A percentile compares a stretch with the other conserved stretches of the same genome.
These are phyloP conservation scores for Resseliella maxima DNA, from an alignment of 2,888 invertebrate genomes.

Conservation along the genomic window DNA sequence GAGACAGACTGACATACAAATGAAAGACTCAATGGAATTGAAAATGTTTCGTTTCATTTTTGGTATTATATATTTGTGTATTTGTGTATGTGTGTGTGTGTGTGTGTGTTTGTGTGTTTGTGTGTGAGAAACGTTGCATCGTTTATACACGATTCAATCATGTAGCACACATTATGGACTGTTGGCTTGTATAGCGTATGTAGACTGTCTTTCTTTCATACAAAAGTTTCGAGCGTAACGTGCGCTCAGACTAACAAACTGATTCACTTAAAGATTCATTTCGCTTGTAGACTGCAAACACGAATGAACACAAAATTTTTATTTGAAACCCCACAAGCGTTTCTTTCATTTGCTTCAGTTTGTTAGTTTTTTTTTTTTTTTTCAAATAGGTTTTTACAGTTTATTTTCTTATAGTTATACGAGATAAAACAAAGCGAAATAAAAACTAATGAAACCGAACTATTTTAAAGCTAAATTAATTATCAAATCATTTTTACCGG, in stretches of 20 bases:
- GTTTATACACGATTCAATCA: not conserved
- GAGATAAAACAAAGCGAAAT: not conserved
- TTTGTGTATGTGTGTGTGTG: not conserved
- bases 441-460: not conserved
- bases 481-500: too few species aligned
- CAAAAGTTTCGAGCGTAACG: slow-evolving; percentile 24
- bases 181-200: not conserved
- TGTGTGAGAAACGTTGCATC: slow-evolving; percentile 14
- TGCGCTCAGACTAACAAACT: slow-evolving; percentile 53
- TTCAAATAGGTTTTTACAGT: slow-evolving; percentile 41
- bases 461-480: too few species aligned
- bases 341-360: too few species aligned
- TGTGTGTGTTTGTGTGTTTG: not conserved
- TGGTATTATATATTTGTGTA: too few species aligned
- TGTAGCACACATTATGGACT: slow-evolving; percentile 33
- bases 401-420: too few species aligned
- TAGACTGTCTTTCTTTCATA: slow-evolving; percentile 30
- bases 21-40: not conserved
- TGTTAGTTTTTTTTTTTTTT: not conserved
- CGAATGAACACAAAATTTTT: slow-evolving; percentile 54
- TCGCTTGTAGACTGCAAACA: slow-evolving; percentile 55
- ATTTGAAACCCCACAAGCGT: slow-evolving; percentile 43
- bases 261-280: slow-evolving; percentile 55
- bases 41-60: not conserved
- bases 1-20: not conserved